These are phyloP conservation scores for Gulo gulo DNA, from an alignment of 2,113 vertebrate genomes.

Conservation along the genomic window DNA sequence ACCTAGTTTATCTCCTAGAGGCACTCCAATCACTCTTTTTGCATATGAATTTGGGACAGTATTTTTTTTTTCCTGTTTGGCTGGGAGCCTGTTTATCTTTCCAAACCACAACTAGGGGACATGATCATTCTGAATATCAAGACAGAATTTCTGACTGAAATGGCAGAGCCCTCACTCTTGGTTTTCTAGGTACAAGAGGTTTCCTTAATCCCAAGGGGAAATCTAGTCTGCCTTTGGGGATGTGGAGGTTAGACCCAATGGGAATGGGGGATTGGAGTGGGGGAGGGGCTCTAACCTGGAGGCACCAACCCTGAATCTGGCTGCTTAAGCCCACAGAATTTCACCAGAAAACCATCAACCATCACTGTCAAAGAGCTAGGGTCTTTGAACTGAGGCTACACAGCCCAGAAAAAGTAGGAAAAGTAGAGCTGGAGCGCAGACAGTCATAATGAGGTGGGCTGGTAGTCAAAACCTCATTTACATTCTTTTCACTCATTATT, in stretches of 20 bases:
- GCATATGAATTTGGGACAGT: neutral
- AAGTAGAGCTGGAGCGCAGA: neutral
- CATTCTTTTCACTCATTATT: constrained; percentile 27
- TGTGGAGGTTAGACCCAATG: too few relatives aligned
- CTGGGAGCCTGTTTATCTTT: constrained; percentile 9
- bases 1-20: neutral
- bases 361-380: neutral
- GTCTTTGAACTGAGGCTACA: neutral
- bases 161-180: neutral
- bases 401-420: neutral
- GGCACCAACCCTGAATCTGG: neutral
- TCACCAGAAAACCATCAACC: neutral
- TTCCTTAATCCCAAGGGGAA: neutral
- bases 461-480: constrained; percentile 21
- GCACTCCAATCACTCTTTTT: neutral
- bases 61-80: constrained; percentile 2
- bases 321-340: neutral
- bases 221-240: neutral
- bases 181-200: neutral
- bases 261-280: neutral
- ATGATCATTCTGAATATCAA: neutral
- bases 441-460: neutral
- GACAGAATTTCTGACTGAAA: neutral
- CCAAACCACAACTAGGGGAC: neutral
- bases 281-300: neutral